Conservation (phyloP, 2,113 vertebrate species). For the Toxotes chatareus region DNA sequence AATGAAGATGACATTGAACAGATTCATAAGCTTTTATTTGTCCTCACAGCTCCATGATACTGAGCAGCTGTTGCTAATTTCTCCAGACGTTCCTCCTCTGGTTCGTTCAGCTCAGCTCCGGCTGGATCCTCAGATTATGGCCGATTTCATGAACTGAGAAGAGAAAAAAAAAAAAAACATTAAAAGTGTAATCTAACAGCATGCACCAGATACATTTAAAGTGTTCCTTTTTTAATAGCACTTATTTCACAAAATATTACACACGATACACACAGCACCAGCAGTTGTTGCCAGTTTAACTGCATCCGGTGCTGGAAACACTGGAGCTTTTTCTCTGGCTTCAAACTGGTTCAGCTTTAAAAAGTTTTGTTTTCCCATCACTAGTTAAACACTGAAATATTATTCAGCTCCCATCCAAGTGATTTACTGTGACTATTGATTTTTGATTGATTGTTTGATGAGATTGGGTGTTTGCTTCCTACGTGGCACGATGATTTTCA, state of each 20-base stretch:
- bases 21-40: neutral
- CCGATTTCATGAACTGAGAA: slow-evolving; percentile 74
- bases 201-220: neutral
- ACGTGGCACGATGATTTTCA: no score
- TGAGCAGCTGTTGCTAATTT: neutral
- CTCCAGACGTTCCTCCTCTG: neutral
- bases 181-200: neutral
- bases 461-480: no score
- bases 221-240: no score
- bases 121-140: slow-evolving; percentile 60
- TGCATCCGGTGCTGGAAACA: no score
- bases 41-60: neutral
- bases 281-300: neutral
- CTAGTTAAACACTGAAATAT: no score
- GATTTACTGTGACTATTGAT: no score
- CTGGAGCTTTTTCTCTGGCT: no score
- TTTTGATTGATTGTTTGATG: no score
- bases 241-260: no score
- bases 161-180: neutral
- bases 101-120: neutral
- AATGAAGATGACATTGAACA: neutral
- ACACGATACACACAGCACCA: neutral
- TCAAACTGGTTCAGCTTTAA: no score
- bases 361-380: no score
- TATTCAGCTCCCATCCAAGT: no score